Base-by-base conservation (phyloP, 2,888 invertebrate species). In the Drosophila ezoana region DNA sequence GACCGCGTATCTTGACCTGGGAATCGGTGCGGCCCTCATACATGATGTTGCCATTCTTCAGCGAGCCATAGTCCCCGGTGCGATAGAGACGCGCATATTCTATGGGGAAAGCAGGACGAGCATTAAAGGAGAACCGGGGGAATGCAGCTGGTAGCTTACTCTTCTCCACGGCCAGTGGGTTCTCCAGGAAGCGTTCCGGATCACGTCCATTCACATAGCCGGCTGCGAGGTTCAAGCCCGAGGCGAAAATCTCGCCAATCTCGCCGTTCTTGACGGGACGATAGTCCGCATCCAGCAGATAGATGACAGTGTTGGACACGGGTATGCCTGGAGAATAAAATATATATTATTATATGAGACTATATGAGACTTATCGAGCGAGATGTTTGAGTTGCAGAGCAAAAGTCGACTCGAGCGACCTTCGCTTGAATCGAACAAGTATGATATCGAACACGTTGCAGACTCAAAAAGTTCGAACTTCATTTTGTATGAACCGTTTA, bases 21-120 rank as follows among this genome's bases (percentile, higher is more conserved):
- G 97, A 96, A 92, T 97, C 97, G 0, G 95, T 96, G 32, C 98
- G 94, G 0, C 98, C 98, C 79, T 97, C 96, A 88, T 95, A 97
- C 61, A 95, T 92, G 23, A 97, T 92, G 8, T 94, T 94, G 0
- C 95, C 95, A 53, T 94, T 93, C 62, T 87, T 87, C 0, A 97
- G 92, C 13, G 94, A 94, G 0, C 96, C 98, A 81, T 95, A 97
- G 91, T 98, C 98, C 0, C 98, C 98, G 1, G 97, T 97, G 58
- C 95, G 95, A 92, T 96, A 98, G 0, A 97, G 93, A 23, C 94
- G 95, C 0, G 95, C 93, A 85, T 95, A 96, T 72, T 95, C 95
- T 96, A 76, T 6, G 18, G 18, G 18, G 18, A 18, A 18, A 18
- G 18, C 18, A 18, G 18, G 18, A 18, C 18, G 2, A 35, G 13